These are phyloP conservation scores for Odontomachus brunneus DNA, from an alignment of 1,140 invertebrate genomes.

Conservation along the genomic window DNA sequence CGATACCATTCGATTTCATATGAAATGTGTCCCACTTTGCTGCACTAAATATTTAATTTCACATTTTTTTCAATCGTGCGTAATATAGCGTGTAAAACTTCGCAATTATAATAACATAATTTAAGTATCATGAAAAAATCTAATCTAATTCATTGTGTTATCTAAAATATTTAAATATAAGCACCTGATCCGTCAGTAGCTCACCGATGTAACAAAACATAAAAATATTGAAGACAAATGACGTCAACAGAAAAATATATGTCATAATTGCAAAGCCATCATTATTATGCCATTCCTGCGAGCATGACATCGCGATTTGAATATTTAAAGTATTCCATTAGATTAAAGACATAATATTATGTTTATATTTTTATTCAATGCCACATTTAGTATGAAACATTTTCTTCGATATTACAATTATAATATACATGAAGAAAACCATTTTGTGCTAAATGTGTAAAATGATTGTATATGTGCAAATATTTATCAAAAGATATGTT, in stretches of 20 bases:
- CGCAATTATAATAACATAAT: too few relatives aligned
- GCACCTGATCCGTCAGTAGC: constrained; percentile 68
- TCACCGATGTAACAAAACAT: constrained; percentile 74
- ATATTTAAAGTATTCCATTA: too few relatives aligned
- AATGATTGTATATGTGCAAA: too few relatives aligned
- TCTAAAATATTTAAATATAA: not conserved
- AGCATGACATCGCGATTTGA: not conserved
- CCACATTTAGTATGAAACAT: not conserved
- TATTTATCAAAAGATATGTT: too few relatives aligned
- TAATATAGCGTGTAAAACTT: too few relatives aligned
- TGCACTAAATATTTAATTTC: constrained; percentile 36
- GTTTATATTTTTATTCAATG: not conserved
- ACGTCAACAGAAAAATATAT: constrained; percentile 63
- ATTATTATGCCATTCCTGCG: constrained; percentile 65
- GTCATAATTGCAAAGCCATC: constrained; percentile 59
- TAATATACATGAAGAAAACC: not conserved
- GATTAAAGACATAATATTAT: too few relatives aligned
- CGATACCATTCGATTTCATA: constrained; percentile 31
- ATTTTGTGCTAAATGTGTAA: too few relatives aligned
- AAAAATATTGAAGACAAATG: constrained; percentile 71
- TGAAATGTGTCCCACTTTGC: constrained; percentile 21
- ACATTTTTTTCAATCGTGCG: not conserved
- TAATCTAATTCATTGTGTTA: too few relatives aligned
- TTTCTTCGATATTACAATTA: not conserved
- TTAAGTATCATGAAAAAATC: too few relatives aligned